These are phyloP conservation scores for Antedon mediterranea DNA, from an alignment of 53 echinoderm and acorn worm species.

Conservation along the genomic window DNA sequence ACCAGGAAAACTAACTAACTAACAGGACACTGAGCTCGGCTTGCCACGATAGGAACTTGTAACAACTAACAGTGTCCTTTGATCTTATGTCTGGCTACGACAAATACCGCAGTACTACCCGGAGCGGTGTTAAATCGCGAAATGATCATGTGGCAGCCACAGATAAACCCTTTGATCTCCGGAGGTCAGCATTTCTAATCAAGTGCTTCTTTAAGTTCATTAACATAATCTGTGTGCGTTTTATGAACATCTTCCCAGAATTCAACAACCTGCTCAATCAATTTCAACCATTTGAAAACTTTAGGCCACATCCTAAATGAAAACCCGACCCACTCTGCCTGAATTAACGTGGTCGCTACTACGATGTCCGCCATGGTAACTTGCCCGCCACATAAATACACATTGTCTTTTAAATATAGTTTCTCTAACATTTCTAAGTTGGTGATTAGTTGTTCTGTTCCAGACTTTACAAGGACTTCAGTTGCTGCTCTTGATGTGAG, in stretches of 20 bases:
- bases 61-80: too few relatives aligned
- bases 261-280: conserved; percentile 12
- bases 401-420: conserved; percentile 3
- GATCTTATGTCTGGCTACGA: too few relatives aligned
- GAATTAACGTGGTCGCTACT: conserved; percentile 35
- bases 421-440: conserved; percentile 31
- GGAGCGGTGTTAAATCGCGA: too few relatives aligned
- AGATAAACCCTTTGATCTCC: too few relatives aligned
- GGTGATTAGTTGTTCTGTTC: conserved; percentile 23
- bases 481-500: conserved; percentile 29
- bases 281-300: conserved; percentile 21
- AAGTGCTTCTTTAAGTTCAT: conserved; percentile 10
- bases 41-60: too few relatives aligned
- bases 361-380: conserved; percentile 31
- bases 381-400: conserved; percentile 19
- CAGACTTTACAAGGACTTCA: conserved; percentile 36
- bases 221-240: conserved; percentile 25
- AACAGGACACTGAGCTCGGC: too few relatives aligned
- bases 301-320: conserved; percentile 42
- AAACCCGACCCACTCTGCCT: conserved; percentile 38
- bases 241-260: conserved; percentile 44
- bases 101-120: too few relatives aligned
- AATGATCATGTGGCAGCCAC: too few relatives aligned
- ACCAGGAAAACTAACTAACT: too few relatives aligned
- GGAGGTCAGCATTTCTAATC: too few relatives aligned